Percentiles rank a stretch among this genome's conserved stretches.
Evolutionary conservation across 2,888 invertebrate genomes (phyloP).

Genomic region (Priocnemis perturbator): DNA sequence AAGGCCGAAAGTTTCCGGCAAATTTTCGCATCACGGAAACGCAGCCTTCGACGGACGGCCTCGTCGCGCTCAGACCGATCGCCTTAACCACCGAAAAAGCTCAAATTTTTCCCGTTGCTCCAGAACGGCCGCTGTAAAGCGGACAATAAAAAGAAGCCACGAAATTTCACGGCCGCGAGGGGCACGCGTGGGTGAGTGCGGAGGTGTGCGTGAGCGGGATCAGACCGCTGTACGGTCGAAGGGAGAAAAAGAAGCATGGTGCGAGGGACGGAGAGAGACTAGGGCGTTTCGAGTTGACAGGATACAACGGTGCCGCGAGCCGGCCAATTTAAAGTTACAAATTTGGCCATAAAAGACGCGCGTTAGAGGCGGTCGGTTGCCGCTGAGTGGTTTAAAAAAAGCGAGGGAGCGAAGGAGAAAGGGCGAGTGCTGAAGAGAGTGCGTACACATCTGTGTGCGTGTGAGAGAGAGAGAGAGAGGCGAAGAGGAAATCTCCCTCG

Average conservation of each 20-base stretch:
- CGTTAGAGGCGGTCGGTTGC: constrained; percentile 34
- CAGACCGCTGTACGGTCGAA: constrained; percentile 12
- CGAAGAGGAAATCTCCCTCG: constrained; percentile 45
- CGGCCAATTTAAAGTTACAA: constrained; percentile 73
- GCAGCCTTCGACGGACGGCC: no score
- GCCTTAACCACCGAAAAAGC: neutral
- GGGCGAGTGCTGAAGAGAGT: neutral
- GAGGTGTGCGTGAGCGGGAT: constrained; percentile 33
- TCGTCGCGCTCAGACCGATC: no score
- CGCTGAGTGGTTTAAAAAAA: constrained; percentile 53
- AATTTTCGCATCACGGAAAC: constrained; percentile 12
- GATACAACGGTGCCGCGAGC: constrained; percentile 38
- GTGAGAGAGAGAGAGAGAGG: constrained; percentile 28
- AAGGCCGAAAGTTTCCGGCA: constrained; percentile 8
- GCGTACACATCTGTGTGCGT: no score
- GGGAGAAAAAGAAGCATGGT: constrained; percentile 16
- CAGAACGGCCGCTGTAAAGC: constrained; percentile 46
- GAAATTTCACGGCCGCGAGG: constrained; percentile 52
- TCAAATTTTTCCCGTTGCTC: neutral
- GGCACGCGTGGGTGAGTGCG: constrained; percentile 11
- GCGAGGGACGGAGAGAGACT: neutral
- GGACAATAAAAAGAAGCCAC: constrained; percentile 50
- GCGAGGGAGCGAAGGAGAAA: constrained; percentile 14
- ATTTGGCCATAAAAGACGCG: constrained; percentile 69
- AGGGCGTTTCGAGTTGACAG: constrained; percentile 4